Evolutionary conservation across 2,888 invertebrate species (phyloP).

Genomic region (Nebria salina): DNA sequence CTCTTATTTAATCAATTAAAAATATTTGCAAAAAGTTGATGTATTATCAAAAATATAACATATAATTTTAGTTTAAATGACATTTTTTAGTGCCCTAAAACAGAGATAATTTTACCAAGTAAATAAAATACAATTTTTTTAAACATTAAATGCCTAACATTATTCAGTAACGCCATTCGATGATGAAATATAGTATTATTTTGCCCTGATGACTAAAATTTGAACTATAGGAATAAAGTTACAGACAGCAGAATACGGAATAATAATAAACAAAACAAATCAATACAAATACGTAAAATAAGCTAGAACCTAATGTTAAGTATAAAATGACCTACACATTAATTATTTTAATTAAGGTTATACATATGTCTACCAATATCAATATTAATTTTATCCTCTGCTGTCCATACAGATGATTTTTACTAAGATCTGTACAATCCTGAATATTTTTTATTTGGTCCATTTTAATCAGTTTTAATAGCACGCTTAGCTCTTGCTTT

Average conservation of each 20-base stretch:
- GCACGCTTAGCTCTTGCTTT: conserved; percentile 56
- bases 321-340: neutral
- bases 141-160: neutral
- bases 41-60: no score
- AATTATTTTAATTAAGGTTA: neutral
- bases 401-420: neutral
- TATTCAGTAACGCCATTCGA: neutral
- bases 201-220: conserved; percentile 5
- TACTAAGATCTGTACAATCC: conserved; percentile 2
- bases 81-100: no score
- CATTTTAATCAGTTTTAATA: conserved; percentile 27
- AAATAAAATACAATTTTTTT: no score
- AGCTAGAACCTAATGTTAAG: neutral
- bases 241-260: conserved; percentile 11
- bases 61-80: no score
- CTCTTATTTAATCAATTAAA: no score
- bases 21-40: no score
- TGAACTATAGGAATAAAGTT: conserved; percentile 7
- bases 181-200: neutral
- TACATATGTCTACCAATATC: neutral
- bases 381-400: neutral
- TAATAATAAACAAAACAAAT: neutral
- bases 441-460: conserved; percentile 20
- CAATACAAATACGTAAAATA: neutral
- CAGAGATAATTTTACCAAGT: no score